These are phyloP conservation scores for Lasaia peninsularis DNA, from an alignment of 1,140 invertebrate species.

Conservation along the genomic window DNA sequence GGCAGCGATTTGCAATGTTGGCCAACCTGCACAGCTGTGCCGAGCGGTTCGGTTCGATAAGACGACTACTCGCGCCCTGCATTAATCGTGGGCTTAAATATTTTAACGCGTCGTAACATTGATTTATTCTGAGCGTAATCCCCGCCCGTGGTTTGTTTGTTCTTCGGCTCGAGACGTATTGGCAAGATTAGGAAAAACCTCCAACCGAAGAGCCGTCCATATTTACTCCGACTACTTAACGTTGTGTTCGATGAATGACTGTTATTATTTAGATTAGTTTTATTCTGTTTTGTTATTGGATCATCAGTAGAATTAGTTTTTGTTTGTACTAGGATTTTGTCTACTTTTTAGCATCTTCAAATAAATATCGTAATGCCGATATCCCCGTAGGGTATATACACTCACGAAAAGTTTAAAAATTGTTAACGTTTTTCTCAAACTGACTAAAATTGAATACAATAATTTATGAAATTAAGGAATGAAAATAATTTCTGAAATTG, in stretches of 20 bases:
- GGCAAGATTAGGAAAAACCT: slow-evolving; percentile 64
- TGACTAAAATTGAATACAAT: too few species aligned
- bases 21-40: slow-evolving; percentile 45
- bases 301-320: background rate
- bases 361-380: too few species aligned
- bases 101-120: slow-evolving; percentile 77
- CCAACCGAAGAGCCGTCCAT: slow-evolving; percentile 40
- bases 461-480: too few species aligned
- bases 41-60: slow-evolving; percentile 52
- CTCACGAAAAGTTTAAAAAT: too few species aligned
- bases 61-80: slow-evolving; percentile 54
- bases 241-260: slow-evolving; percentile 40
- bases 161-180: slow-evolving; percentile 72
- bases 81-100: slow-evolving; percentile 77
- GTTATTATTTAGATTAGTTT: slow-evolving; percentile 40
- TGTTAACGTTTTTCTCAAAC: too few species aligned
- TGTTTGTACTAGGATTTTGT: background rate
- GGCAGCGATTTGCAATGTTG: slow-evolving; percentile 35
- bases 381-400: too few species aligned
- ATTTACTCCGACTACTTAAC: slow-evolving; percentile 34
- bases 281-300: slow-evolving; percentile 28
- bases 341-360: too few species aligned
- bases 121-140: slow-evolving; percentile 75
- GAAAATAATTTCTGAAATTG: too few species aligned
- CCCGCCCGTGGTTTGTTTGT: slow-evolving; percentile 73